These are phyloP conservation scores for Drosophila takahashii DNA, from an alignment of 1,140 invertebrate species.

Conservation along the genomic window DNA sequence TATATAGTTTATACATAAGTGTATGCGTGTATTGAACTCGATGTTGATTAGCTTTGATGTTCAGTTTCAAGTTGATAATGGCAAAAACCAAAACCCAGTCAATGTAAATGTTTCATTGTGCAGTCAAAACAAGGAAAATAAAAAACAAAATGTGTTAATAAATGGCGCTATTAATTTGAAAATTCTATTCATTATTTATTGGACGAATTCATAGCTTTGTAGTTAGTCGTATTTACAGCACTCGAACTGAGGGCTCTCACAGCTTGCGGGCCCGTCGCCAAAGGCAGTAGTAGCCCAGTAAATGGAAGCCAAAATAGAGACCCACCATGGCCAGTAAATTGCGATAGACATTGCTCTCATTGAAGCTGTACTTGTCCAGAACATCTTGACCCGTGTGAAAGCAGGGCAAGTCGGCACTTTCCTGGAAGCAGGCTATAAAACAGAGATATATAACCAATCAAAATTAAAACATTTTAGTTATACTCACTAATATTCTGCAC, in stretches of 20 bases:
- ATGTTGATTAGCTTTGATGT: constrained; percentile 73
- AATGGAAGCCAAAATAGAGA: constrained; percentile 89
- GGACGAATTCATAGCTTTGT: constrained; percentile 8
- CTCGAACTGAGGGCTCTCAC: constrained; percentile 76
- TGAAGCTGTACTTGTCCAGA: constrained; percentile 90
- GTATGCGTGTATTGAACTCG: constrained; percentile 27
- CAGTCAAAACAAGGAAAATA: constrained; percentile 19
- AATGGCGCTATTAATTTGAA: constrained; percentile 36
- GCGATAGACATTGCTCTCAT: constrained; percentile 87
- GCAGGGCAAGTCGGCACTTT: constrained; percentile 88
- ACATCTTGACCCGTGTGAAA: constrained; percentile 90
- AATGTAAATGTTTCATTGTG: constrained; percentile 30
- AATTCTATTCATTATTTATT: constrained; percentile 37
- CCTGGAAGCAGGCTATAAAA: constrained; percentile 87
- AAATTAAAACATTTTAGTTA: not conserved
- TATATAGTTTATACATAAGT: constrained; percentile 36
- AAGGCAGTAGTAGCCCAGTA: constrained; percentile 88
- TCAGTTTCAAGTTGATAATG: constrained; percentile 45
- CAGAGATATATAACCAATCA: not conserved
- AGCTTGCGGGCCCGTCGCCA: constrained; percentile 88
- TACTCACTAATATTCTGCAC: constrained; percentile 91
- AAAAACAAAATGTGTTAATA: constrained; percentile 46
- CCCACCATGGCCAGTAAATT: constrained; percentile 88
- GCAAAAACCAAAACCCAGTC: constrained; percentile 16
- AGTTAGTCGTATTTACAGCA: constrained; percentile 43